Percentiles rank a stretch among this genome's conserved stretches.
Evolutionary conservation across 2,113 vertebrate species (phyloP).

Genomic region (Hucho hucho): DNA sequence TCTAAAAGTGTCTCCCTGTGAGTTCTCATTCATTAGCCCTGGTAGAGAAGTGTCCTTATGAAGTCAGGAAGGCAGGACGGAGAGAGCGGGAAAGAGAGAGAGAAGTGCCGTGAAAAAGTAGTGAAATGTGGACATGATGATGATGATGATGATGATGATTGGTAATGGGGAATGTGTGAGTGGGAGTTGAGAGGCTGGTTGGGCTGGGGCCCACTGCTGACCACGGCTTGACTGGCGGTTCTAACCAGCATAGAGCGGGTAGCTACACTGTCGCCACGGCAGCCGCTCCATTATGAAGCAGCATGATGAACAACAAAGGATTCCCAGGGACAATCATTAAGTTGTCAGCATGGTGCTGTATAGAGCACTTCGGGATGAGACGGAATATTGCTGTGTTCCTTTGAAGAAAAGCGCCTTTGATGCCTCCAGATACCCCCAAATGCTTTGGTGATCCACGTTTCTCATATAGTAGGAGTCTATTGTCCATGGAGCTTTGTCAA

Average conservation of each 20-base stretch:
- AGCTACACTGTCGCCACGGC: conserved; percentile 14
- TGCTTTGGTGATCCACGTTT: conserved; percentile 58
- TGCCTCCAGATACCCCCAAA: conserved; percentile 42
- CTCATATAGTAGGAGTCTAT: conserved; percentile 50
- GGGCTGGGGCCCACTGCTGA: conserved; percentile 33
- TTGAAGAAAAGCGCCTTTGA: conserved; percentile 18
- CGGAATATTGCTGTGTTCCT: conserved; percentile 39
- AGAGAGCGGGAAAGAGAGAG: not conserved
- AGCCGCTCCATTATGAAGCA: conserved; percentile 33
- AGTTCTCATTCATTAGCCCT: conserved; percentile 31
- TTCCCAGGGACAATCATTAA: conserved; percentile 66
- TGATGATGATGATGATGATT: conserved; percentile 14
- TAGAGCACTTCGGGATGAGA: conserved; percentile 4
- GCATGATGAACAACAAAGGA: conserved; percentile 33
- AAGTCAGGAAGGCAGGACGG: not conserved
- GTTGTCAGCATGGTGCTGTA: conserved; percentile 54
- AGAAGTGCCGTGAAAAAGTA: conserved; percentile 32
- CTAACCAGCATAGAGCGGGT: conserved; percentile 30
- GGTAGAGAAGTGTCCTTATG: conserved; percentile 9
- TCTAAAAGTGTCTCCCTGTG: conserved; percentile 41
- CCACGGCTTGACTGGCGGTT: conserved; percentile 27
- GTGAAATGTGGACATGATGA: conserved; percentile 52
- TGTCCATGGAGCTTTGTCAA: conserved; percentile 55
- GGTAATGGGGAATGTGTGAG: conserved; percentile 35
- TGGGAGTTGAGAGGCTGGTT: conserved; percentile 41